Base-by-base conservation (phyloP, 2,888 invertebrate genomes). In the Lycophotia porphyrea region DNA sequence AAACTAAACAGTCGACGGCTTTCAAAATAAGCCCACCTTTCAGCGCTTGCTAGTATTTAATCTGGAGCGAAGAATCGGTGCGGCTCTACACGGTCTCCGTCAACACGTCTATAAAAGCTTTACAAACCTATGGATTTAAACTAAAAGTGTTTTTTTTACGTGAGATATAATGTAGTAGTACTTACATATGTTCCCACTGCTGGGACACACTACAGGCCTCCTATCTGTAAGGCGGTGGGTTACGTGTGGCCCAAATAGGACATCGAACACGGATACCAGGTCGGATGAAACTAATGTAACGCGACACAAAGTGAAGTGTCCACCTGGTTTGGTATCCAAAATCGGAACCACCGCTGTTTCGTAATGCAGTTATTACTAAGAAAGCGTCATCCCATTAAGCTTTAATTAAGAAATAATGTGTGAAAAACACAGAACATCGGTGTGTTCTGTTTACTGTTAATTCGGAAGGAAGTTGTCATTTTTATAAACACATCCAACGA, bases 381-480 rank as follows among this genome's bases (percentile, higher is more conserved):
- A 13, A 21, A n/a, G 9, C 3, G 34, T 21, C 34, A 27, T 44
- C 36, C 42, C 21, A 9, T n/a, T 27, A 39, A 71, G 47, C 4
- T 1, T 0, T 21, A 34, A 67, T 44, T 70, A 69, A 34, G 27
- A 36, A 71, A 52, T 55, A 58, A 58, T 58, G 31, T 18, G 31
- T 58, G 58, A 18, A 24, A 36, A 63, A 72, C n/a, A 74, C 21
- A n/a, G 31, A 73, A 31, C 52, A 24, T 31, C 8, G 24, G 31
- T 13, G 60, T 18, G 31, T 71, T 64, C 47, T 76, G 52, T 76
- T 75, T 58, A 64, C 34, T 58, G 21, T 68, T 47, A 15, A 21
- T 36, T 64, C n/a, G 44, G 44, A 60, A 81, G 52, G 36, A 75
- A 65, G 58, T 75, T 69, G 68, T 44, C 65, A 69, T 69, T 69